A percentile compares a stretch with the other conserved stretches of the same genome.
These are phyloP conservation scores for Pseudorectes ferrugineus DNA, from an alignment of 2,113 vertebrate genomes.

Conservation along the genomic window DNA sequence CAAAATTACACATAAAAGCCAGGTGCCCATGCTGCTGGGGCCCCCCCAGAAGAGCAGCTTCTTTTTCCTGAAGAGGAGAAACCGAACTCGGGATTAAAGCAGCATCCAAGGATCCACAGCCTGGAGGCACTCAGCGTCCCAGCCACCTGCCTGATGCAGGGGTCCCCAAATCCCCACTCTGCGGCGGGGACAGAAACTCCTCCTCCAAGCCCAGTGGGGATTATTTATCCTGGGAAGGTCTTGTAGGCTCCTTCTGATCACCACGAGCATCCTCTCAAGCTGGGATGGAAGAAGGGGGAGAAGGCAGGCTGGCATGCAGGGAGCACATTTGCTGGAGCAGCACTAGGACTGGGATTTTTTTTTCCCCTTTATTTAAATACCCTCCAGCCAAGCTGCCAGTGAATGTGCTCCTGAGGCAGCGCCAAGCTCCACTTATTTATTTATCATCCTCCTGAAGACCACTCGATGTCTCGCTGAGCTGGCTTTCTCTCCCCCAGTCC, in stretches of 20 bases:
- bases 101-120: neutral
- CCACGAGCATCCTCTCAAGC: neutral
- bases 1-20: conserved; percentile 93
- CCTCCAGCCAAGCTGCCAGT: neutral
- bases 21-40: conserved; percentile 91
- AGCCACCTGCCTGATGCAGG: neutral
- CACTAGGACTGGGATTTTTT: neutral
- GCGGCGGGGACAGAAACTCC: neutral
- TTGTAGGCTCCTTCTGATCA: neutral
- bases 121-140: neutral
- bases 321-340: neutral
- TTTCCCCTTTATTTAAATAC: conserved; percentile 22
- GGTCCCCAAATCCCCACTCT: neutral
- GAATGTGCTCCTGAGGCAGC: neutral
- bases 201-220: neutral
- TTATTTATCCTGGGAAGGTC: neutral
- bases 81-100: conserved; percentile 80
- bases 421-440: conserved; percentile 54
- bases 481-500: neutral
- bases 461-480: neutral
- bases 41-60: conserved; percentile 91
- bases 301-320: neutral
- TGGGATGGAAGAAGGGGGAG: neutral
- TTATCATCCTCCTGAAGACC: conserved; percentile 23
- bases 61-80: conserved; percentile 88